Percentiles rank a stretch among this genome's conserved stretches.
These are phyloP conservation scores for Mesoligia furuncula DNA, from an alignment of 2,888 invertebrate species.

Conservation along the genomic window DNA sequence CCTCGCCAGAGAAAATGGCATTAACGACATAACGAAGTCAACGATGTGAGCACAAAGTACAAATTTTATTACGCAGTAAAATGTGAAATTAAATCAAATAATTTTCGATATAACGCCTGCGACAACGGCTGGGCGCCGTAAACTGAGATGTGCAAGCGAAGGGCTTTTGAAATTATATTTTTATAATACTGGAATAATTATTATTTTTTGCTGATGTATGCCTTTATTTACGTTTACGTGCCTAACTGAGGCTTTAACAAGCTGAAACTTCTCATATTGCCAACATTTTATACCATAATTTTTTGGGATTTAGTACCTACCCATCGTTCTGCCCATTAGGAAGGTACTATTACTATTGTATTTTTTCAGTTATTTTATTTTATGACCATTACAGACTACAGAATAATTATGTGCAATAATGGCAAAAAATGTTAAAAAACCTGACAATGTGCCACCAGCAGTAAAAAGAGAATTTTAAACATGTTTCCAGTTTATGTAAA, in stretches of 20 bases:
- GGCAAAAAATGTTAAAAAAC: neutral
- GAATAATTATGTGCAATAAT: neutral
- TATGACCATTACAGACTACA: neutral
- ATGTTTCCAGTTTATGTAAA: slow-evolving; percentile 28
- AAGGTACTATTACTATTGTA: neutral
- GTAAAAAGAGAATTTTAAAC: slow-evolving; percentile 23
- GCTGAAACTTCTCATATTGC: neutral
- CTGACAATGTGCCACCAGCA: neutral
- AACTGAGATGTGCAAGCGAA: slow-evolving; percentile 57
- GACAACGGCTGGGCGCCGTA: slow-evolving; percentile 37
- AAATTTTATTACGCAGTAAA: slow-evolving; percentile 72
- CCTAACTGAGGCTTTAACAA: slow-evolving; percentile 4
- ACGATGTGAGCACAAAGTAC: slow-evolving; percentile 62
- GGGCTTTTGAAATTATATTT: slow-evolving; percentile 52
- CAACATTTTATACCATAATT: too few relatives aligned
- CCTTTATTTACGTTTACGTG: neutral
- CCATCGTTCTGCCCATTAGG: neutral
- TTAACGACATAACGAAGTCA: slow-evolving; percentile 44
- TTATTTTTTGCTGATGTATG: slow-evolving; percentile 21
- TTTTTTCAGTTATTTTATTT: neutral
- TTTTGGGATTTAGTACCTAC: neutral
- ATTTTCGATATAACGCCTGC: slow-evolving; percentile 65
- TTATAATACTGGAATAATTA: slow-evolving; percentile 18
- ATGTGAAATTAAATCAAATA: slow-evolving; percentile 71
- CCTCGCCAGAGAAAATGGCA: slow-evolving; percentile 28